Conservation (phyloP, 2,113 vertebrate species). For the Scartelaos histophorus region DNA sequence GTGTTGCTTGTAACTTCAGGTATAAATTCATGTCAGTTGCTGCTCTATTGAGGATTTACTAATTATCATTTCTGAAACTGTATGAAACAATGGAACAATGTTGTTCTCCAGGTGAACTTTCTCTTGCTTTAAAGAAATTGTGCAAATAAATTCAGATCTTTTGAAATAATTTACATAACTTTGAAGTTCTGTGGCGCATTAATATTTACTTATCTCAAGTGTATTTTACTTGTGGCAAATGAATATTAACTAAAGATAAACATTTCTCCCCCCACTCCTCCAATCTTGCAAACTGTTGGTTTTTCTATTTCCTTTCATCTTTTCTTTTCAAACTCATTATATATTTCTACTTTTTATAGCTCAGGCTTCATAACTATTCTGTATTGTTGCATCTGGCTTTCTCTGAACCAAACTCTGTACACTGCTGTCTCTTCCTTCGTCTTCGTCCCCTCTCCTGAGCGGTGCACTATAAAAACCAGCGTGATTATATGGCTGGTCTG, state of each 20-base stretch:
- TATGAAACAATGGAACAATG: too few species aligned
- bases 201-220: background rate
- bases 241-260: background rate
- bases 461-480: constrained; percentile 50
- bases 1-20: background rate
- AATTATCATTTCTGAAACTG: too few species aligned
- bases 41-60: too few species aligned
- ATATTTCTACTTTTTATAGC: background rate
- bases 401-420: constrained; percentile 1
- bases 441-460: constrained; percentile 47
- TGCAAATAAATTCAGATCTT: constrained; percentile 14
- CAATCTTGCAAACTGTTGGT: background rate
- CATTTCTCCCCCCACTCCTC: too few species aligned
- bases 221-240: background rate
- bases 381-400: constrained; percentile 1
- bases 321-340: constrained; percentile 5
- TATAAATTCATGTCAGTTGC: too few species aligned
- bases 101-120: background rate
- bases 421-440: constrained; percentile 26
- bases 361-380: background rate
- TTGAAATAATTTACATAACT: background rate
- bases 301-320: background rate
- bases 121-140: background rate
- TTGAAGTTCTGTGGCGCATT: background rate
- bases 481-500: constrained; percentile 71